These are phyloP conservation scores for Actinia tenebrosa DNA, from an alignment of 64 coral and sea anemone species.

Conservation along the genomic window DNA sequence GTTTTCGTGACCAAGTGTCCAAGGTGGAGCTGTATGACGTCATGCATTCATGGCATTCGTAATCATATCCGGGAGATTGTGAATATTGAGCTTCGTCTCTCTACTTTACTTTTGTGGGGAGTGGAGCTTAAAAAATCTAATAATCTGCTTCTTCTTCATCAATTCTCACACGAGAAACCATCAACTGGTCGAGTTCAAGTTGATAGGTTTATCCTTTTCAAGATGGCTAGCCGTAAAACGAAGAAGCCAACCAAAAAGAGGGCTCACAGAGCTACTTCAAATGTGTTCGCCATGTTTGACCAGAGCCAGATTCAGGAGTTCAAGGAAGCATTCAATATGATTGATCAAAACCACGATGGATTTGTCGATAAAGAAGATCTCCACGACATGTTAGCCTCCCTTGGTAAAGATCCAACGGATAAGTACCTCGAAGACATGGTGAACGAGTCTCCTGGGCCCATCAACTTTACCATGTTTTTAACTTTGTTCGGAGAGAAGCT, in stretches of 20 bases:
- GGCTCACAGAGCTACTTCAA: slow-evolving; percentile 56
- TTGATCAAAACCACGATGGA: slow-evolving; percentile 66
- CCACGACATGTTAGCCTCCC: slow-evolving; percentile 60
- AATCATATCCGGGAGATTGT: slow-evolving; percentile 26
- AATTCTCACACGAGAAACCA: not conserved
- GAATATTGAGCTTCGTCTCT: not conserved
- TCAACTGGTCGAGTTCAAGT: not conserved
- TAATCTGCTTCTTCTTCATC: slow-evolving; percentile 11
- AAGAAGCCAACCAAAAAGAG: slow-evolving; percentile 65
- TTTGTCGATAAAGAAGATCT: slow-evolving; percentile 72
- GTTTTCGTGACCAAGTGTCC: not conserved
- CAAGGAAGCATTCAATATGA: slow-evolving; percentile 71
- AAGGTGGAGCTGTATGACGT: slow-evolving; percentile 22
- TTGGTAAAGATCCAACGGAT: slow-evolving; percentile 61
- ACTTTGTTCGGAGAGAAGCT: slow-evolving; percentile 65
- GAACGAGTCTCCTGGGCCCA: slow-evolving; percentile 50
- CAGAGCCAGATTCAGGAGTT: slow-evolving; percentile 72
- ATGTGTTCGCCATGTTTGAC: slow-evolving; percentile 72
- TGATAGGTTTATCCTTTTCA: not conserved
- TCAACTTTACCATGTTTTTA: slow-evolving; percentile 73
- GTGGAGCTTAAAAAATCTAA: not conserved
- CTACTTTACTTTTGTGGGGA: not conserved
- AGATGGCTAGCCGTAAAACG: slow-evolving; percentile 57
- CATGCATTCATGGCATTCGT: slow-evolving; percentile 15
- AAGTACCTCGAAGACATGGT: slow-evolving; percentile 58